Evolutionary conservation across 2,113 vertebrate genomes (phyloP), one percentile per base, ranked within the genome.

Genomic region (Monarcha castaneiventris): DNA sequence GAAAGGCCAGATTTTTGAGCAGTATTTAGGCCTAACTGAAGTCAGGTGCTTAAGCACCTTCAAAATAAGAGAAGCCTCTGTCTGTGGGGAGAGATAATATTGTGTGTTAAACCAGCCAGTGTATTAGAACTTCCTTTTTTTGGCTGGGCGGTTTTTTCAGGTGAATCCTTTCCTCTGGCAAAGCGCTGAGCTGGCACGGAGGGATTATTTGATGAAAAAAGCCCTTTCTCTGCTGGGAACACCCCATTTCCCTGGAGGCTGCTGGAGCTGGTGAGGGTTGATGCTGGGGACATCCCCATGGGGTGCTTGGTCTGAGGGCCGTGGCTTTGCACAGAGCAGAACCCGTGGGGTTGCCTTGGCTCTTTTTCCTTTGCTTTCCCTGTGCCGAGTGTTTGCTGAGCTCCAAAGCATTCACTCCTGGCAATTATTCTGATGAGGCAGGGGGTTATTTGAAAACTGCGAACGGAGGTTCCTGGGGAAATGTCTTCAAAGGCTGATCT

Each of bases 11-110:
- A 58, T 84, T 85, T 95, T 93, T 1, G 16, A 93, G 69, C 77
- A 68, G 26, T 52, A 26, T 81, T 89, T 86, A 17, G 33, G 72
- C 85, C 92, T 76, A 81, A 83, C 72, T 11, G 4, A 84, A 89
- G 74, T 84, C 85, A 90, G 90, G 79, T 92, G 72, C 90, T 94
- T 79, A 93, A 94, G 79, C 72, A 88, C 86, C 88, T 93, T 90
- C 79, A 76, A 87, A 94, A 85, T 59, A 68, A 82, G 82, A 64
- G 85, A 68, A 77, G 67, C 67, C 89, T 91, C 71, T 87, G 78
- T 79, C 95, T 91, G 78, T 79, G 46, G 87, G 90, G 92, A 93
- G 85, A 9, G 92, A 94, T 94, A 94, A 87, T 87, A 79, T 37
- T 61, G 66, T 82, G 66, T 55, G 58, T 72, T 90, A 91, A 93